Conservation (phyloP, 2,888 invertebrate species). For the Cephus nigrinus region DNA sequence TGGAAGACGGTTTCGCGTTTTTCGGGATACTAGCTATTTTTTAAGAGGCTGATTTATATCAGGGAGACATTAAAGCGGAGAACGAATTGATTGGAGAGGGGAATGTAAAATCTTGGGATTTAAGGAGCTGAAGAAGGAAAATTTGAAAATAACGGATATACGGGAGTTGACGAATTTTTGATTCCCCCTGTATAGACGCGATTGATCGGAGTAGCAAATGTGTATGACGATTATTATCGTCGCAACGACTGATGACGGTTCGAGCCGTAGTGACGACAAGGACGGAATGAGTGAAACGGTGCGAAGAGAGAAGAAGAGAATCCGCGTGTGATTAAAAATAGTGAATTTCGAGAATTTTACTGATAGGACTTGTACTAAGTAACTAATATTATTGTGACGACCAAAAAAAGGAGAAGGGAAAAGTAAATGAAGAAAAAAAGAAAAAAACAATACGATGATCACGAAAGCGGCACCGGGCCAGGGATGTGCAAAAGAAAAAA, state of each 20-base stretch:
- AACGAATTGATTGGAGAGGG: too few relatives aligned
- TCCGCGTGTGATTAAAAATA: conserved; percentile 61
- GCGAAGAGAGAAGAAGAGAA: conserved; percentile 29
- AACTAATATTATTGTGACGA: conserved; percentile 61
- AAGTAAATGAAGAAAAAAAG: conserved; percentile 33
- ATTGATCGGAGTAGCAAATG: too few relatives aligned
- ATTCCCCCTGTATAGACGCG: too few relatives aligned
- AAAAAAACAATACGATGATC: conserved; percentile 31
- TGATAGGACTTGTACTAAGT: conserved; percentile 57
- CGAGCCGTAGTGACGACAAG: too few relatives aligned
- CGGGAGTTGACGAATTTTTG: too few relatives aligned
- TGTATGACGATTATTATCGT: conserved; percentile 47
- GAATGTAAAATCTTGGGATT: too few relatives aligned
- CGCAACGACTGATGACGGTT: conserved; percentile 52
- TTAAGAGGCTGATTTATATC: conserved; percentile 63
- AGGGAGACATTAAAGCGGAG: conserved; percentile 55
- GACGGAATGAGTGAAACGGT: too few relatives aligned
- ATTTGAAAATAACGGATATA: too few relatives aligned
- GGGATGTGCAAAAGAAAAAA: too few relatives aligned
- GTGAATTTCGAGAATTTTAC: conserved; percentile 64
- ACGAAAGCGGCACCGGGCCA: conserved; percentile 12
- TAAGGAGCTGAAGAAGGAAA: too few relatives aligned
- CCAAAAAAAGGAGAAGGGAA: conserved; percentile 48
- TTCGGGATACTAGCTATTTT: conserved; percentile 60
- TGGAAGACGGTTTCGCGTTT: conserved; percentile 32